phyloP scores from a whole-genome alignment of 2,888 invertebrate species.

The Elegia similella region DNA sequence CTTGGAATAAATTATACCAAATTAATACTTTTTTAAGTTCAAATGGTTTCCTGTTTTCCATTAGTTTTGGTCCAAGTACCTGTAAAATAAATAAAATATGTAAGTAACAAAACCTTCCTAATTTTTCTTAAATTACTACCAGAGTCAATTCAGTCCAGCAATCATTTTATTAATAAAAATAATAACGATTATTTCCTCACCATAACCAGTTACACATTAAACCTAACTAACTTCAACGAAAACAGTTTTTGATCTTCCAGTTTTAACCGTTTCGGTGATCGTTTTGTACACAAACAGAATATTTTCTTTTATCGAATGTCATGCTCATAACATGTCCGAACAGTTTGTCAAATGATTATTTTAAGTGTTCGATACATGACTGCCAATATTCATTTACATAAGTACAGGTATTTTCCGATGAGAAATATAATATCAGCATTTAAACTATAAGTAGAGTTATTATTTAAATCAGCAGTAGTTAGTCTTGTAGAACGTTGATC shows the following conservation, averaged over 20 bases:
- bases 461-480: conserved; percentile 24
- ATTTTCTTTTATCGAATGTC: too few species aligned
- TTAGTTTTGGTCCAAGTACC: conserved; percentile 89
- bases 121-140: too few species aligned
- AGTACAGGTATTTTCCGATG: conserved; percentile 26
- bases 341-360: background rate
- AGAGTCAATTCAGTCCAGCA: too few species aligned
- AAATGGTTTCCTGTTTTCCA: conserved; percentile 93
- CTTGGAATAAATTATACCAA: conserved; percentile 93
- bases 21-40: conserved; percentile 88
- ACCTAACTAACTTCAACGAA: too few species aligned
- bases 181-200: too few species aligned
- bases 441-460: conserved; percentile 20
- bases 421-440: conserved; percentile 22
- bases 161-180: too few species aligned
- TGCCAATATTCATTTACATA: conserved; percentile 16
- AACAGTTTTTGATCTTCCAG: too few species aligned
- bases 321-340: background rate
- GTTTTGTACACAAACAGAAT: too few species aligned
- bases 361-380: background rate
- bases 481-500: background rate
- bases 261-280: too few species aligned
- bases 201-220: too few species aligned
- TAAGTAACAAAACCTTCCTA: too few species aligned
- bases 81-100: conserved; percentile 39